Conservation (phyloP, 1,140 invertebrate genomes). For the Drosophila parvula region DNA sequence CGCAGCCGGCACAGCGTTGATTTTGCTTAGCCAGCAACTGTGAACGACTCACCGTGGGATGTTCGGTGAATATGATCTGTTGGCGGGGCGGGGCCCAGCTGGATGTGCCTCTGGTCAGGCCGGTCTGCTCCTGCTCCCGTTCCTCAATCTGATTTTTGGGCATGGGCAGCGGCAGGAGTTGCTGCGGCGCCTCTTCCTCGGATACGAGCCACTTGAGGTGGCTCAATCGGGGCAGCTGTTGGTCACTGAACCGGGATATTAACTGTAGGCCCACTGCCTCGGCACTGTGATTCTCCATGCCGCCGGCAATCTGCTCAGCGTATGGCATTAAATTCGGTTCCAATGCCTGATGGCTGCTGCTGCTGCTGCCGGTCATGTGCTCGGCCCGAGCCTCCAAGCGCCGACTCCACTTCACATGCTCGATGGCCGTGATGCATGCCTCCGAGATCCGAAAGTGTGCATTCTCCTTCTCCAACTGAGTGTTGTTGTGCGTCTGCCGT, state of each 20-base stretch:
- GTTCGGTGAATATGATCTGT: conserved; percentile 93
- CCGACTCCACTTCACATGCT: conserved; percentile 86
- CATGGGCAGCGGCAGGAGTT: conserved; percentile 90
- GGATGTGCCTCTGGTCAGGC: conserved; percentile 88
- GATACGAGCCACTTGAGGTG: conserved; percentile 94
- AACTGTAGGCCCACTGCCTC: conserved; percentile 92
- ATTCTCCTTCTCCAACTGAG: conserved; percentile 93
- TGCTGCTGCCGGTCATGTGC: background rate
- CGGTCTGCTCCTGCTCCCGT: conserved; percentile 21
- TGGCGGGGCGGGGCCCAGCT: conserved; percentile 94
- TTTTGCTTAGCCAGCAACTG: conserved; percentile 90
- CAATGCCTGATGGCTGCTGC: background rate
- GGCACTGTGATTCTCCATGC: conserved; percentile 86
- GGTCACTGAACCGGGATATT: conserved; percentile 90
- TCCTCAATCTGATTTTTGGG: conserved; percentile 77
- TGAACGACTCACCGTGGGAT: conserved; percentile 87
- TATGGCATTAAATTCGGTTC: conserved; percentile 52
- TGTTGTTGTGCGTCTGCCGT: conserved; percentile 89
- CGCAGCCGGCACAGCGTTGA: conserved; percentile 93
- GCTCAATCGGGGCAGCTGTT: conserved; percentile 90
- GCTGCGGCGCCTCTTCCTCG: conserved; percentile 91
- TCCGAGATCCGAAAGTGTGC: conserved; percentile 94
- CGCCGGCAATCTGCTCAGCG: conserved; percentile 34
- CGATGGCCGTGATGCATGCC: conserved; percentile 93
- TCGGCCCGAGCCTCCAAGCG: conserved; percentile 23